Base-by-base conservation (phyloP, 37 sponge, comb jelly and placozoan genomes). In the Halisarca cf. caerulea region DNA sequence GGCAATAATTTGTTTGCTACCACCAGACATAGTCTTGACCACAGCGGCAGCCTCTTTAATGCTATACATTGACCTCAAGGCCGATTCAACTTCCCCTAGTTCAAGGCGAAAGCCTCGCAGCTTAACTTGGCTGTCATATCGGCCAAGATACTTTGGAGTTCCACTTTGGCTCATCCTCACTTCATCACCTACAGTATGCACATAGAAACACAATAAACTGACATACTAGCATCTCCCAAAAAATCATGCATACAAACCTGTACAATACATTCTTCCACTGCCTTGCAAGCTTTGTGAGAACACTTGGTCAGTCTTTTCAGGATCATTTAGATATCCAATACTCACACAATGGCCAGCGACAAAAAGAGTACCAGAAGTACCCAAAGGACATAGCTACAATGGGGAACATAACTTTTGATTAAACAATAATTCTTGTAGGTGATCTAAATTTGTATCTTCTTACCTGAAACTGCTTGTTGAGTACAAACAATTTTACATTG, bases 61-160 rank as follows among this genome's bases (percentile, higher is more conserved):
- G 1, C 54, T 81, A 32, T 68, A 18, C 42, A 33, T 51, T 3
- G 41, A 28, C 21, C 39, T 21, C 42, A 85, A 54, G 32, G 82
- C 86, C 2, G 66, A 27, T 54, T 85, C 89, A 0, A 92, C 83
- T 61, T 88, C 92, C 4, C 58, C 83, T 11, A 86, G 61, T 25
- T 92, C 89, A 57, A 92, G 59, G n/a, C 92, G 21, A 77, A 88
- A 80, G 14, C 92, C 92, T 33, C 92, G 30, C 57, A 92, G 69
- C 55, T 92, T 92, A 27, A 88, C 83, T 66, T 92, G 92, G 71
- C 59, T 68, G 44, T 92, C 92, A 20, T 17, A 51, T 4, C 92
- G 53, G 4, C 92, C 92, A 33, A 84, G 41, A 42, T 87, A 92
- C 41, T 69, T 15, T 25, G 88, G 51, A 0, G 37, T 81, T 39